These are phyloP conservation scores for Tamandua tetradactyla DNA, from an alignment of 2,797 vertebrate species.

Conservation along the genomic window DNA sequence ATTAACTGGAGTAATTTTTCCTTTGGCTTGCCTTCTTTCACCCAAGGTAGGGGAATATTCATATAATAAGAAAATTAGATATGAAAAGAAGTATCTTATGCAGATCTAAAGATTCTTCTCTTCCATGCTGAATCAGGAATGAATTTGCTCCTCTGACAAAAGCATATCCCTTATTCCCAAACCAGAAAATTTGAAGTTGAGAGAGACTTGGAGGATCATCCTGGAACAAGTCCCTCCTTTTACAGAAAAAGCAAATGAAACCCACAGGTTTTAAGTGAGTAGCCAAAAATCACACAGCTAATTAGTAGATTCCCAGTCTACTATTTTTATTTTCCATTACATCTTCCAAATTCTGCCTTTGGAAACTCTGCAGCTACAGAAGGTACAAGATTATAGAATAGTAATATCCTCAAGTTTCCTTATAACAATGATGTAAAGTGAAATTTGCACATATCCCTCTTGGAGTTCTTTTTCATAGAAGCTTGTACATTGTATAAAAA, in stretches of 20 bases:
- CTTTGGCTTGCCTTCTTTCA: constrained; percentile 8
- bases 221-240: neutral
- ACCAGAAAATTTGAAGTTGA: neutral
- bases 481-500: neutral
- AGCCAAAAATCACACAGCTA: neutral
- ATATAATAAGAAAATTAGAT: neutral
- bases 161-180: neutral
- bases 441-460: constrained; percentile 19
- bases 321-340: neutral
- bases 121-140: neutral
- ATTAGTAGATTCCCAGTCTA: neutral
- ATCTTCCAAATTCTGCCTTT: neutral
- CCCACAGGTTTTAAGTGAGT: neutral
- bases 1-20: neutral
- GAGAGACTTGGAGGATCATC: neutral
- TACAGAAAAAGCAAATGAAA: neutral
- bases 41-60: constrained; percentile 9
- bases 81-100: neutral
- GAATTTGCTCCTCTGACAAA: neutral
- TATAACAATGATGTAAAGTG: neutral
- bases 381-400: neutral
- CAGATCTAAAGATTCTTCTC: neutral
- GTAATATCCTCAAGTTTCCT: neutral
- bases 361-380: neutral
- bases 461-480: neutral